A percentile compares a stretch with the other conserved stretches of the same genome.
Evolutionary conservation across 2,113 vertebrate species (phyloP).

Genomic region (Cyanistes caeruleus): DNA sequence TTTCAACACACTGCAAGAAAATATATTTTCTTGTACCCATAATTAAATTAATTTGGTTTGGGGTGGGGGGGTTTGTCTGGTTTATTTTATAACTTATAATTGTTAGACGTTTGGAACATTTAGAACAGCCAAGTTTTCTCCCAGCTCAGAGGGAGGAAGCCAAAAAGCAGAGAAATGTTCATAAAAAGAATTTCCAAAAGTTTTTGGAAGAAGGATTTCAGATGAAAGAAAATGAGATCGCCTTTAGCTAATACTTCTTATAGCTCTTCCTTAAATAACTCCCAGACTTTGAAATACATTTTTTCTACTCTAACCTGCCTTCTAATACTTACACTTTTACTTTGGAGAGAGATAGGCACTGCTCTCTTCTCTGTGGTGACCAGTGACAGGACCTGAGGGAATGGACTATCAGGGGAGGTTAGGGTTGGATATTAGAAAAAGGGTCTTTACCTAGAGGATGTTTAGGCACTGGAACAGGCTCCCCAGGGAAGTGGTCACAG

Average conservation of each 20-base stretch:
- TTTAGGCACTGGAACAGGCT: neutral
- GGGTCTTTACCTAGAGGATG: neutral
- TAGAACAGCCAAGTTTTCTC: neutral
- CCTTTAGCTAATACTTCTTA: neutral
- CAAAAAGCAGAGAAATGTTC: neutral
- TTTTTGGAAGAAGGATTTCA: neutral
- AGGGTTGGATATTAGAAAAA: neutral
- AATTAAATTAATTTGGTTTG: neutral
- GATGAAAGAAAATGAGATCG: neutral
- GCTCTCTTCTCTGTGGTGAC: neutral
- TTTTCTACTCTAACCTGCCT: neutral
- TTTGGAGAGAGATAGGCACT: neutral
- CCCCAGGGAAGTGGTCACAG: no score
- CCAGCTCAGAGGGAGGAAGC: neutral
- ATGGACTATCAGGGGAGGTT: neutral
- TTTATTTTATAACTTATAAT: neutral
- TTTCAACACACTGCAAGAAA: neutral
- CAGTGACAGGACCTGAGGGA: neutral
- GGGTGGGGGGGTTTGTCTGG: fast-evolving
- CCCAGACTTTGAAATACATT: neutral
- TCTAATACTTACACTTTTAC: neutral
- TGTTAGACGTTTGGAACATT: neutral
- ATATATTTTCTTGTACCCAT: neutral
- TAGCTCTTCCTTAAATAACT: neutral
- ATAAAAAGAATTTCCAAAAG: neutral